These are phyloP conservation scores for Liparis tanakae DNA, from an alignment of 2,797 vertebrate species.

Conservation along the genomic window DNA sequence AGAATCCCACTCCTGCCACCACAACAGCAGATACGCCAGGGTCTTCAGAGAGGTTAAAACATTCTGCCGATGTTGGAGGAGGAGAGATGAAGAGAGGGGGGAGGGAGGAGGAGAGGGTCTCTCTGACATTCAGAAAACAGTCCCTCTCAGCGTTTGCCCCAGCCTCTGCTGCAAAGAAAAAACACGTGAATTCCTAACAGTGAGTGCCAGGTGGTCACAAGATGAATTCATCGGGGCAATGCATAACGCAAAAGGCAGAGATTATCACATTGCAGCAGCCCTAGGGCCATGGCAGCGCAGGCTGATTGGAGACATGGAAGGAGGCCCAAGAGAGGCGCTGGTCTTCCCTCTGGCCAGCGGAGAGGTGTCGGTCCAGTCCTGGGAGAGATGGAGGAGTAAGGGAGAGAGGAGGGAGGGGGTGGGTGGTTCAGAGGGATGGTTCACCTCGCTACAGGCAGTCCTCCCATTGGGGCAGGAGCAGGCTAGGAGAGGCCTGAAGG, in stretches of 20 bases:
- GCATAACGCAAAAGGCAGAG: slow-evolving; percentile 81
- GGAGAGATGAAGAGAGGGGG: slow-evolving; percentile 71
- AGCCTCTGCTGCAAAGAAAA: slow-evolving; percentile 73
- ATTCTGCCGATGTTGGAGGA: slow-evolving; percentile 81
- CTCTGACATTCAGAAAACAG: slow-evolving; percentile 79
- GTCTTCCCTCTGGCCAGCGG: slow-evolving; percentile 80
- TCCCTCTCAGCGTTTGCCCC: slow-evolving; percentile 79
- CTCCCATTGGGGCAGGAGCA: slow-evolving; percentile 78
- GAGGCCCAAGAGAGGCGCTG: slow-evolving; percentile 75
- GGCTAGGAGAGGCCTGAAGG: slow-evolving; percentile 80
- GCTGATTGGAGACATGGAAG: slow-evolving; percentile 81
- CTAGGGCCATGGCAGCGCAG: slow-evolving; percentile 71
- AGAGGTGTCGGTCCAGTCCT: slow-evolving; percentile 80
- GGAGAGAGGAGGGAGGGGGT: slow-evolving; percentile 71
- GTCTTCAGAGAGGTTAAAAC: slow-evolving; percentile 80
- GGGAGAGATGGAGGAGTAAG: slow-evolving; percentile 73
- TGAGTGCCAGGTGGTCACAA: slow-evolving; percentile 82
- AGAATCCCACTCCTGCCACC: slow-evolving; percentile 81
- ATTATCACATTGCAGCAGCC: slow-evolving; percentile 79
- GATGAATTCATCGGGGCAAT: slow-evolving; percentile 82
- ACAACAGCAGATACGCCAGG: slow-evolving; percentile 75
- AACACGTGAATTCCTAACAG: slow-evolving; percentile 77
- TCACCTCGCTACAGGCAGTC: slow-evolving; percentile 82
- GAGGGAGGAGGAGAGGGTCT: slow-evolving; percentile 67
- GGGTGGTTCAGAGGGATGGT: slow-evolving; percentile 78